Conservation (phyloP, 1,140 invertebrate species). For the Patella vulgata region DNA sequence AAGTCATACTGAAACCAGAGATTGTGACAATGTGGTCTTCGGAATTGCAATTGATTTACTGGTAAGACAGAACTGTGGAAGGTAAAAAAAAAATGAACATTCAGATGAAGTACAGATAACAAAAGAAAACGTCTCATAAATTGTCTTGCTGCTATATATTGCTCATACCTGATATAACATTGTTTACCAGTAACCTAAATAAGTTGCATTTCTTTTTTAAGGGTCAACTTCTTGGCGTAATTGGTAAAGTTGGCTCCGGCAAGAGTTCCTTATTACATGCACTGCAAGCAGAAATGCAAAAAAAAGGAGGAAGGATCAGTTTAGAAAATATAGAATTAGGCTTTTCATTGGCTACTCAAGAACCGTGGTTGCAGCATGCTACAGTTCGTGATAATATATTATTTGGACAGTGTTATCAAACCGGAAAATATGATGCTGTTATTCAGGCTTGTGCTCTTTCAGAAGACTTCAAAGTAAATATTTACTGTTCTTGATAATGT, state of each 20-base stretch:
- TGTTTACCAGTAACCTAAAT: too few relatives aligned
- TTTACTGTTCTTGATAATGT: too few relatives aligned
- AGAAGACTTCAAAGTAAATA: slow-evolving; percentile 76
- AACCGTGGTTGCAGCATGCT: slow-evolving; percentile 90
- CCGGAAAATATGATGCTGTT: slow-evolving; percentile 76
- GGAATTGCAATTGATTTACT: too few relatives aligned
- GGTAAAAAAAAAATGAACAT: too few relatives aligned
- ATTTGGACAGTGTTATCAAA: slow-evolving; percentile 85
- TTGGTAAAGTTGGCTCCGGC: slow-evolving; percentile 65
- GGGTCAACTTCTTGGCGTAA: slow-evolving; percentile 63
- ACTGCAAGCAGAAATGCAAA: slow-evolving; percentile 63
- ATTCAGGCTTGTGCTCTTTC: slow-evolving; percentile 85
- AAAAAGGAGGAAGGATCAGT: slow-evolving; percentile 44
- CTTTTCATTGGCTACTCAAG: slow-evolving; percentile 80
- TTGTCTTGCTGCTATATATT: too few relatives aligned
- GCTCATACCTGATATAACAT: too few relatives aligned
- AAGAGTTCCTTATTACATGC: slow-evolving; percentile 60
- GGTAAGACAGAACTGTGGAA: too few relatives aligned
- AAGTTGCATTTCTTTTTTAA: slow-evolving; percentile 38
- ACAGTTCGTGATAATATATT: slow-evolving; percentile 93
- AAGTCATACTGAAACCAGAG: too few relatives aligned
- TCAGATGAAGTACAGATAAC: too few relatives aligned
- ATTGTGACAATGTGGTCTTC: too few relatives aligned
- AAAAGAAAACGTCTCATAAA: too few relatives aligned
- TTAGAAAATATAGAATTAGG: slow-evolving; percentile 34